Evolutionary conservation across 2,113 vertebrate genomes (phyloP).

Genomic region (Mus spicilegus): DNA sequence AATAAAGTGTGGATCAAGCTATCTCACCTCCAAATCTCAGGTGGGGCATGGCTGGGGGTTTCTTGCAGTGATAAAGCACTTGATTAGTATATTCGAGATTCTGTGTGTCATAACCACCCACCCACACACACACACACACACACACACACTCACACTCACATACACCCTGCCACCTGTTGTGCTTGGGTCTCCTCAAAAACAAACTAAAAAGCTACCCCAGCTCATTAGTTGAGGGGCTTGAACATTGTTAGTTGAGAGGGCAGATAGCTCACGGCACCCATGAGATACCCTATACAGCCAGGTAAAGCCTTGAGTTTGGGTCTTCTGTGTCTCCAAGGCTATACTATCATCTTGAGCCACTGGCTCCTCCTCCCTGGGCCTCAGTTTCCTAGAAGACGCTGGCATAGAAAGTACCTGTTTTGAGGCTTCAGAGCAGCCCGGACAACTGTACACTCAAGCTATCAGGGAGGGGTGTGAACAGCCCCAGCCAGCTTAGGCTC

Average conservation of each 20-base stretch:
- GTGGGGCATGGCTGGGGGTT: not conserved
- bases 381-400: not conserved
- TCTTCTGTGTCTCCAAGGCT: not conserved
- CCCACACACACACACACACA: no score
- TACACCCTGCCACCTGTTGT: not conserved
- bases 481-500: no score
- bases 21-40: not conserved
- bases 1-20: not conserved
- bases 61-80: not conserved
- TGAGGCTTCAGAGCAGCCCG: not conserved
- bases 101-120: not conserved
- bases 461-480: no score
- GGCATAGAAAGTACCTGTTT: not conserved
- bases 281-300: not conserved
- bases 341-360: not conserved
- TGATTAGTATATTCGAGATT: no score
- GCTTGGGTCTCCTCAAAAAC: not conserved
- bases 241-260: not conserved
- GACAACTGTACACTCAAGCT: not conserved
- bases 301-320: not conserved
- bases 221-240: not conserved
- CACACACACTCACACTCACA: no score
- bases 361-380: not conserved
- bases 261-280: fast-evolving
- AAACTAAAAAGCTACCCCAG: not conserved